Evolutionary conservation across 2,888 invertebrate genomes (phyloP), one percentile per base, ranked within the genome.

Genomic region (Amphimallon solstitiale): DNA sequence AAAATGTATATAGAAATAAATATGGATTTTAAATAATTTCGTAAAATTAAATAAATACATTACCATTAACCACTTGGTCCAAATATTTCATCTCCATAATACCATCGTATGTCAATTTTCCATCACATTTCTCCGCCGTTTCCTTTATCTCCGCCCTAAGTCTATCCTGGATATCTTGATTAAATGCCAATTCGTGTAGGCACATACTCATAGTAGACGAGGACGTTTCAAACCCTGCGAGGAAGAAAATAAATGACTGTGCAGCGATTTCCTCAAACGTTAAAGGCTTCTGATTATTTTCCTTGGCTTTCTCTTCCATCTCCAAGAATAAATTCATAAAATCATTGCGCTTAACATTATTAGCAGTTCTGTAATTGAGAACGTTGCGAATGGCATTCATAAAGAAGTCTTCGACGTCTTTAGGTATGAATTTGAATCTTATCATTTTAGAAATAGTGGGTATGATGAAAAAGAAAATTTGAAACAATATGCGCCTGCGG

Each of bases 221-320:
- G n/a, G 46, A 14, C 2, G 66, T 62, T 52, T 66, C 66, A 38
- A 54, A 66, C 17, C 62, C 62, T 12, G 45, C 54, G 10, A 54
- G 3, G 7, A 66, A 62, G 29, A 66, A 52, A 40, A 54, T 21
- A 14, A 46, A 52, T n/a, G 52, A 35, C 21, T 61, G 66, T n/a
- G 61, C 29, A 34, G 52, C 34, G 6, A 66, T 38, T 19, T 61
- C 15, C 10, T 35, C 52, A 5, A 35, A 9, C 2, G 52, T 52
- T 23, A 23, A 23, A 23, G 5, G 15, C 81, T 70, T 66, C 40
- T 70, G 65, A 35, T 37, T 52, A 17, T 37, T 19, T 52, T 2
- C 9, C 4, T 5, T 2, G 5, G 17, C n/a, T 37, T 52, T 15
- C 4, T 35, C 17, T 17, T 52, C 35, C 9, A 52, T 23, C 15